Evolutionary conservation across 2,888 invertebrate genomes (phyloP), one percentile per base, ranked within the genome.

Genomic region (Halictus ligatus): DNA sequence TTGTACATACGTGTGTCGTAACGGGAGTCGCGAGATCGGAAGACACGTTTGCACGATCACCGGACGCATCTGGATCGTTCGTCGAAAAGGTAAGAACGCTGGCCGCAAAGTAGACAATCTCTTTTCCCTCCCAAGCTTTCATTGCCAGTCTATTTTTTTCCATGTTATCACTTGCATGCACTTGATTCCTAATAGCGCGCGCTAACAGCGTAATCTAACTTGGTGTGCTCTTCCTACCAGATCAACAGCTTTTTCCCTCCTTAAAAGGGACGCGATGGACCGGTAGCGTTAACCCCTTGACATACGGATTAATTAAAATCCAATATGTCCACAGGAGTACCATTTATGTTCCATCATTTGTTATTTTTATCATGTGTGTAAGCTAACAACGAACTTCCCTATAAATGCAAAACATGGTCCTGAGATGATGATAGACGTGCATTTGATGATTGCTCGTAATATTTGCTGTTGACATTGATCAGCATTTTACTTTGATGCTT

Each of bases 1-100:
- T 83, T 83, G 71, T 83, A 78, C 69, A 12, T 79, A 79, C 78
- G 87, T 58, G 78, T 83, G 87, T 43, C 64, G 78, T 78, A 76
- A 82, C 54, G 77, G 43, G 80, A 43, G 80, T 78, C 75, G 82
- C 72, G 77, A 78, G 40, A 64, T 78, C 83, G n/a, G 29, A 43
- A 25, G 40, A 15, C 77, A 85, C 73, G 79, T 78, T 82, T 81
- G 80, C 60, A 60, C 83, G 78, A 78, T 86, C 75, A 40, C 64
- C 58, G 48, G 25, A 54, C 60, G 69, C 69, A 77, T 54, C 21
- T 40, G 64, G 46, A 54, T 48, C 46, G 46, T 60, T 58, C 21
- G 25, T 12, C 29, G 50, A n/a, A 73, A 75, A 86, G 86, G 86
- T 86, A 86, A 86, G 85, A 60, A 12, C 15, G 40, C 7, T 18